phyloP scores from a whole-genome alignment of 2,113 vertebrate genomes.

The Gadus chalcogrammus region DNA sequence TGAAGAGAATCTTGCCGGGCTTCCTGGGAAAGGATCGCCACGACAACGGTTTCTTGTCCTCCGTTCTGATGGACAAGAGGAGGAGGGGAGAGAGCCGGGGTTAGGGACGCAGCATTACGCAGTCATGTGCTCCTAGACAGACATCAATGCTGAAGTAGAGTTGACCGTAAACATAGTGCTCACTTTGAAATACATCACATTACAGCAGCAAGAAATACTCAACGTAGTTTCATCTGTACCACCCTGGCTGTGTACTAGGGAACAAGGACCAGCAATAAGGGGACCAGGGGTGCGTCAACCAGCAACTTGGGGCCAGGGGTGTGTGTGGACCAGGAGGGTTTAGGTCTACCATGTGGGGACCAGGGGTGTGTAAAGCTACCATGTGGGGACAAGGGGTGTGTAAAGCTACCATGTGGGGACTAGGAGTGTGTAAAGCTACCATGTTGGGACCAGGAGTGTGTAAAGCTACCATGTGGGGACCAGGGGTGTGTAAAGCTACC shows the following conservation, averaged over 20 bases:
- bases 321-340: too few species aligned
- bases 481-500: not conserved
- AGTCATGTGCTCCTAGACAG: too few species aligned
- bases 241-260: too few species aligned
- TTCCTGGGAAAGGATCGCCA: constrained; percentile 83
- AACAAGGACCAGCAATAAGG: too few species aligned
- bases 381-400: not conserved
- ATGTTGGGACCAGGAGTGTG: not conserved
- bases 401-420: not conserved
- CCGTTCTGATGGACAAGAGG: constrained; percentile 69
- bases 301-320: too few species aligned
- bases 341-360: not conserved
- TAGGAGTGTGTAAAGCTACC: not conserved
- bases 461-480: not conserved
- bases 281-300: too few species aligned
- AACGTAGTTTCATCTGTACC: too few species aligned
- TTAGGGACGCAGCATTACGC: too few species aligned
- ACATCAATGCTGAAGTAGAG: too few species aligned
- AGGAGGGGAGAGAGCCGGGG: not conserved
- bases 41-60: constrained; percentile 85
- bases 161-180: too few species aligned
- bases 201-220: too few species aligned
- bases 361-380: not conserved
- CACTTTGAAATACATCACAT: too few species aligned
- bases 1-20: constrained; percentile 82